Percentiles rank a stretch among this genome's conserved stretches.
Conservation (phyloP, 2,888 invertebrate genomes). For the Drosophila sordidapex region DNA sequence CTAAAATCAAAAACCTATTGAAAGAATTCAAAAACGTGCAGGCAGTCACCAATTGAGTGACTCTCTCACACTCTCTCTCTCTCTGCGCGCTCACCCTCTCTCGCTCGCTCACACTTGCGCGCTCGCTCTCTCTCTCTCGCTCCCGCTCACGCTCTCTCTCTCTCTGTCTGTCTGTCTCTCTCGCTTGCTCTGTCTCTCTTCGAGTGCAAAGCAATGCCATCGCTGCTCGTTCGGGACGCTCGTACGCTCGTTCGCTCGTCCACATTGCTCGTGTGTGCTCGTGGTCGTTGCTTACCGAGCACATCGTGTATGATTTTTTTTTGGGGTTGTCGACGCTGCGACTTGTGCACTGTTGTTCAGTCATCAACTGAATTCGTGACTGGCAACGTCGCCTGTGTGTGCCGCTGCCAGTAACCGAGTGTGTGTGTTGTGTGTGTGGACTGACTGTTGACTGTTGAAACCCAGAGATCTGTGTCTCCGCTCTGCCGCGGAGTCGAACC, state of each 20-base stretch:
- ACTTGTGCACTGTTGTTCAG: constrained; percentile 84
- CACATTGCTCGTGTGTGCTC: constrained; percentile 23
- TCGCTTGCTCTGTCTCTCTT: constrained; percentile 22
- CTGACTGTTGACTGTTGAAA: constrained; percentile 49
- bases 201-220: constrained; percentile 34
- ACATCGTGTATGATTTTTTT: constrained; percentile 30
- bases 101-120: constrained; percentile 21
- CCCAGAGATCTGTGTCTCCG: constrained; percentile 31
- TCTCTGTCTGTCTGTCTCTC: constrained; percentile 24
- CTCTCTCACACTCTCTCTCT: constrained; percentile 27
- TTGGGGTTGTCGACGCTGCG: constrained; percentile 84
- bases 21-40: constrained; percentile 73
- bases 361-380: constrained; percentile 85
- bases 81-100: constrained; percentile 11
- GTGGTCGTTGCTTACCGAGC: constrained; percentile 31
- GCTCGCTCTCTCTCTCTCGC: constrained; percentile 14
- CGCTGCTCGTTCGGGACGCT: constrained; percentile 20
- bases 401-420: constrained; percentile 68
- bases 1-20: constrained; percentile 73
- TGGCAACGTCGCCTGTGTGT: constrained; percentile 84
- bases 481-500: constrained; percentile 32
- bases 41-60: constrained; percentile 65
- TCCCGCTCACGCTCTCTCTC: constrained; percentile 10
- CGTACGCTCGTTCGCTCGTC: constrained; percentile 22
- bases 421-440: constrained; percentile 46